Percentiles rank a stretch among this genome's conserved stretches.
Evolutionary conservation across 2,888 invertebrate species (phyloP).

Genomic region (Polyommatus iphigenia): DNA sequence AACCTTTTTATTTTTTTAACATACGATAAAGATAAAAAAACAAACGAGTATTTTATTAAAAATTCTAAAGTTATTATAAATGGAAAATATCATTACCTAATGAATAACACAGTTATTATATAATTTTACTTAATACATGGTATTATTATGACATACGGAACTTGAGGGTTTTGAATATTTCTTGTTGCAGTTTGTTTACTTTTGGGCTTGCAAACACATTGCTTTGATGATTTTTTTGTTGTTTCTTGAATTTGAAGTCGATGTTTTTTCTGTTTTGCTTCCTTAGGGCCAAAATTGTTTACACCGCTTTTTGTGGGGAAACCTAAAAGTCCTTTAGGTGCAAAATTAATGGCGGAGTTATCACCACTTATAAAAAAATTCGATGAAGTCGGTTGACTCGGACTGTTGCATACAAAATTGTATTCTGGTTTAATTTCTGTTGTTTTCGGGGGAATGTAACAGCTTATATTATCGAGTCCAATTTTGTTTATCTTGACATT

Average conservation of each 20-base stretch:
- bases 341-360: not conserved
- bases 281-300: not conserved
- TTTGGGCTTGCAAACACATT: not conserved
- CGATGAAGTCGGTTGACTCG: not conserved
- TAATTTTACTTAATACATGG: slow-evolving; percentile 33
- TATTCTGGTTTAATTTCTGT: not conserved
- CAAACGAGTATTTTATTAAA: no score
- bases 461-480: not conserved
- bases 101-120: slow-evolving; percentile 32
- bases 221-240: slow-evolving; percentile 5
- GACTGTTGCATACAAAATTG: not conserved
- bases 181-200: not conserved
- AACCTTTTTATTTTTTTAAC: no score
- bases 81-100: no score
- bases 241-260: not conserved
- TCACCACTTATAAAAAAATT: not conserved
- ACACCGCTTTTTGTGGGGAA: not conserved
- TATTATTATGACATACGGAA: slow-evolving; percentile 25
- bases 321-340: not conserved
- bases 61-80: no score
- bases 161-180: not conserved
- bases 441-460: not conserved
- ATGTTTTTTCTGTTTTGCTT: not conserved
- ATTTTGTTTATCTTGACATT: not conserved
- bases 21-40: no score